These are phyloP conservation scores for Eupithecia insigniata DNA, from an alignment of 2,888 invertebrate species.

Conservation along the genomic window DNA sequence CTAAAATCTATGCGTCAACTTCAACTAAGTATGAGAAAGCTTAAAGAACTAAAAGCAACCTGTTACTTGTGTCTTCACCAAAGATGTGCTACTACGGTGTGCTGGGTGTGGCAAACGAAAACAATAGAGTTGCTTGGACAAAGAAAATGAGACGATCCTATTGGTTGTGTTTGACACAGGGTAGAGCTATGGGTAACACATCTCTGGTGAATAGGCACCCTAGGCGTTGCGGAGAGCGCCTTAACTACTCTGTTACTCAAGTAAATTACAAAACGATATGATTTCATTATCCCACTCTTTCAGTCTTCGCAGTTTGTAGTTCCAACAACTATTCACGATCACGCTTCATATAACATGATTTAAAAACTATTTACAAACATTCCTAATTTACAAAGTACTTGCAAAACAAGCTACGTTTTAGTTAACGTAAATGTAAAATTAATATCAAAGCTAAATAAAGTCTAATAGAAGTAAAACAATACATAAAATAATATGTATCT, in stretches of 20 bases:
- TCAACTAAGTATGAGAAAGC: slow-evolving; percentile 33
- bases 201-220: neutral
- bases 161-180: neutral
- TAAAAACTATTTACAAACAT: slow-evolving; percentile 72
- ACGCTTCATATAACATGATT: slow-evolving; percentile 66
- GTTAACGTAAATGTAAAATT: slow-evolving; percentile 58
- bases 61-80: slow-evolving; percentile 38
- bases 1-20: slow-evolving; percentile 37
- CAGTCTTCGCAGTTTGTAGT: slow-evolving; percentile 82
- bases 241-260: slow-evolving; percentile 75
- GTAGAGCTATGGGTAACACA: neutral
- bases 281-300: slow-evolving; percentile 80
- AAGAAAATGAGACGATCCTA: neutral
- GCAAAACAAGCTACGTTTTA: slow-evolving; percentile 59
- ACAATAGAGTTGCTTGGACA: neutral
- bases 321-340: slow-evolving; percentile 76
- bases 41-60: slow-evolving; percentile 45
- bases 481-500: slow-evolving; percentile 52
- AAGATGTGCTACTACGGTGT: neutral
- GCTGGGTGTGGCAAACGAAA: neutral
- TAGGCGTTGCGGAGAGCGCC: slow-evolving; percentile 68
- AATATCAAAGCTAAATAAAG: slow-evolving; percentile 66
- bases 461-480: slow-evolving; percentile 61
- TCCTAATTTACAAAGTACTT: slow-evolving; percentile 67
- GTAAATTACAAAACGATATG: slow-evolving; percentile 83